Percentiles rank a stretch among this genome's conserved stretches.
These are phyloP conservation scores for Catotricha subobsoleta DNA, from an alignment of 2,888 invertebrate genomes.

Conservation along the genomic window DNA sequence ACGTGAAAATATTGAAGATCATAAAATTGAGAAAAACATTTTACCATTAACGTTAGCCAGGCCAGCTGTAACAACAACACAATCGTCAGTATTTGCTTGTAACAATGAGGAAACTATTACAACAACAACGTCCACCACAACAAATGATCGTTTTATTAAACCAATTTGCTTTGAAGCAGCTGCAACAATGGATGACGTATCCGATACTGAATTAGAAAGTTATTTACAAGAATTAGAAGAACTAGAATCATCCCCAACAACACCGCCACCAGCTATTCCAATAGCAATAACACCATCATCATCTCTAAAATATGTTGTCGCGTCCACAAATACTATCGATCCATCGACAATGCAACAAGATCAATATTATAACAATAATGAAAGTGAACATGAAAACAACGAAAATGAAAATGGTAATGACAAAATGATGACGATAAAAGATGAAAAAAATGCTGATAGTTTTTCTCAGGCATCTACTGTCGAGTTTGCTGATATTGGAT, in stretches of 20 bases:
- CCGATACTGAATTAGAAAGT: conserved; percentile 29
- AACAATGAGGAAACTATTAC: neutral
- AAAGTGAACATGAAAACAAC: neutral
- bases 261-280: neutral
- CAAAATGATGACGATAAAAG: neutral
- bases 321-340: neutral
- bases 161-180: conserved; percentile 24
- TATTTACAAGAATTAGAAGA: conserved; percentile 27
- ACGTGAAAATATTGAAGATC: too few relatives aligned
- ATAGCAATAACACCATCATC: neutral
- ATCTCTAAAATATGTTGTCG: neutral
- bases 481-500: conserved; percentile 27
- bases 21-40: too few relatives aligned
- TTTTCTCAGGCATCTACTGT: conserved; percentile 30
- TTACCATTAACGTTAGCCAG: neutral
- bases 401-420: neutral
- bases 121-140: neutral
- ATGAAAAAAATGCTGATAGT: conserved; percentile 21
- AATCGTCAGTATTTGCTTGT: neutral
- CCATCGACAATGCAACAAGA: neutral
- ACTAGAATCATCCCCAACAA: neutral
- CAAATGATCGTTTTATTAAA: conserved; percentile 2
- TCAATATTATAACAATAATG: neutral
- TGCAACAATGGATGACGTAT: conserved; percentile 30
- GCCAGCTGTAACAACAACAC: neutral